Base-by-base conservation (phyloP, 2,888 invertebrate species). In the Nephrotoma appendiculata region DNA sequence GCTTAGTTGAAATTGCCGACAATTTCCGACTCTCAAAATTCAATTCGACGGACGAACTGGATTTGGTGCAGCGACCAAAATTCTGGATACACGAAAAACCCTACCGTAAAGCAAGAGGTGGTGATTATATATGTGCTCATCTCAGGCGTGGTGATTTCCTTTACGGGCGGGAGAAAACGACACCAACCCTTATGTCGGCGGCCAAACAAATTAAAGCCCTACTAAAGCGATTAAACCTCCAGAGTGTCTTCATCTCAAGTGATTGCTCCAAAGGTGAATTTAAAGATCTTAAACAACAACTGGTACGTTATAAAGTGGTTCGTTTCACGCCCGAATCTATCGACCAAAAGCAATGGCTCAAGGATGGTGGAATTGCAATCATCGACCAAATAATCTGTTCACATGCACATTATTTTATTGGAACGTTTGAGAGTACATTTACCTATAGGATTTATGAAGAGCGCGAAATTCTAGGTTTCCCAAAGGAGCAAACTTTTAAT, bases 371-470 rank as follows among this genome's bases (percentile, higher is more conserved):
- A 1, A 90, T 96, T 41, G 98, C 99, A 0, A 97, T 99, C 87
- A 95, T 99, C 86, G 99, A 99, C 90, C 99, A 99, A 92, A 96
- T 98, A 89, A 96, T 99, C 88, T 98, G 98, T 91, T 96, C 98
- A 0, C 95, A 96, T 91, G 96, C 98, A 0, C 52, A 41, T 7
- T 95, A 94, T 90, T 99, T 99, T 90, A 94, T 98, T 57, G 99
- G 99, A 9, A 98, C 98, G 0, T 94, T 96, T 90, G 98, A 98
- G 89, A 99, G 99, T 87, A 99, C 99, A 0, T 99, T 99, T 91
- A 95, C 98, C 0, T 98, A 96, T 91, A 94, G 99, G 87, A 99
- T 99, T 88, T 98, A 99, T 92, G 99, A 99, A 91, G 99, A 99
- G 90, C 93, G 99, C 42, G 99, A 99, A 92, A 98, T 99, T 87